Evolutionary conservation across 2,888 invertebrate species (phyloP).

Genomic region (Sepioteuthis lessoniana): DNA sequence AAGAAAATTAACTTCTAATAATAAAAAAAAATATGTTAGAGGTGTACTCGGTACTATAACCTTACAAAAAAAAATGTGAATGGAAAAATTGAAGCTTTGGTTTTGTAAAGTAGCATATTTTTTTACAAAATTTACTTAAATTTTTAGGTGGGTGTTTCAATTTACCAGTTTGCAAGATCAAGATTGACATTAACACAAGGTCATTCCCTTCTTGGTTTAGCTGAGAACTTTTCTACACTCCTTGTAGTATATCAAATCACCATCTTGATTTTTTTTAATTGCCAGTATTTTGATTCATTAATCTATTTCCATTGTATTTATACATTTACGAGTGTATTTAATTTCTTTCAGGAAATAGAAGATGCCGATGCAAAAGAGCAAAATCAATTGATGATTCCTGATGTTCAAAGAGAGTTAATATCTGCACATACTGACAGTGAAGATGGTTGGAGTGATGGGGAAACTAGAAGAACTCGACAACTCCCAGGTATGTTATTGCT

Average conservation of each 20-base stretch:
- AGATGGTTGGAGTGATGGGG: not conserved
- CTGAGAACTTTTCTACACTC: too few relatives aligned
- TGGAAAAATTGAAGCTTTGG: too few relatives aligned
- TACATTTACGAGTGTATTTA: not conserved
- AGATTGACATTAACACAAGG: too few relatives aligned
- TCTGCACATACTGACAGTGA: not conserved
- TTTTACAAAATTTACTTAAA: too few relatives aligned
- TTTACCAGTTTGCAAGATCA: too few relatives aligned
- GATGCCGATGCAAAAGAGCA: not conserved
- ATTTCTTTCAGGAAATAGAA: not conserved
- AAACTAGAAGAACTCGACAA: not conserved
- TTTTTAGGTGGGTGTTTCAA: too few relatives aligned
- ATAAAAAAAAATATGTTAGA: too few relatives aligned
- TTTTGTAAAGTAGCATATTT: too few relatives aligned
- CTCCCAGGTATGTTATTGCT: not conserved
- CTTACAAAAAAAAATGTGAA: too few relatives aligned
- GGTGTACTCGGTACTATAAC: too few relatives aligned
- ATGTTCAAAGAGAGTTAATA: not conserved
- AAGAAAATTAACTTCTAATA: too few relatives aligned
- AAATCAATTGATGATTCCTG: constrained; percentile 9
- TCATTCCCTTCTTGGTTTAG: too few relatives aligned
- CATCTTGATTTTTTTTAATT: not conserved
- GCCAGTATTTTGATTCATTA: not conserved
- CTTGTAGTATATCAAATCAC: not conserved
- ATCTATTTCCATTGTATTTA: not conserved